Conservation (phyloP, 2,888 invertebrate genomes). For the Rhodophaea formosa region DNA sequence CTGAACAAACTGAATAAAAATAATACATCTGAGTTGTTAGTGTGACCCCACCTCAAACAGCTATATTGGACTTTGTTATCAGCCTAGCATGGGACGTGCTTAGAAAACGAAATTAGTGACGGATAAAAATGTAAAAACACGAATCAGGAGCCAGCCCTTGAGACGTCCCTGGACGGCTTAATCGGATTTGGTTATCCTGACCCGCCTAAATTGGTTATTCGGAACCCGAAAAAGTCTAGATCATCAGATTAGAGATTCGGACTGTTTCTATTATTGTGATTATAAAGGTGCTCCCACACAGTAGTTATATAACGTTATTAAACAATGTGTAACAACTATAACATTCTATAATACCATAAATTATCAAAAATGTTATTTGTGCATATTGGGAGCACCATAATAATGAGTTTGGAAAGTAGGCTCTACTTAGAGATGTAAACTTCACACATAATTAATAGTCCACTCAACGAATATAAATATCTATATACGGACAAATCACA, state of each 20-base stretch:
- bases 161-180: slow-evolving; percentile 16
- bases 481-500: too few species aligned
- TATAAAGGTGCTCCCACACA: too few species aligned
- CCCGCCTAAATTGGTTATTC: neutral
- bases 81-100: slow-evolving; percentile 43
- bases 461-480: too few species aligned
- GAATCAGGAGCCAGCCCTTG: slow-evolving; percentile 23
- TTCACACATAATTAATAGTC: too few species aligned
- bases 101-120: slow-evolving; percentile 39
- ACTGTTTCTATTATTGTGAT: neutral
- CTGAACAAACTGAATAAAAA: too few species aligned
- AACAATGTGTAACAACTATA: too few species aligned
- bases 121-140: slow-evolving; percentile 31
- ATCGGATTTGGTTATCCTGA: slow-evolving; percentile 17
- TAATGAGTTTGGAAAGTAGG: too few species aligned
- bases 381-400: too few species aligned
- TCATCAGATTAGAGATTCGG: neutral
- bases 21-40: slow-evolving; percentile 24
- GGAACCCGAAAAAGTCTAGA: neutral
- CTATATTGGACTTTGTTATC: slow-evolving; percentile 46
- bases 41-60: slow-evolving; percentile 27
- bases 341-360: too few species aligned
- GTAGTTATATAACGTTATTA: too few species aligned
- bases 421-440: too few species aligned
- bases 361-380: too few species aligned